Base-by-base conservation (phyloP, 2,113 vertebrate genomes). In the Morone saxatilis region DNA sequence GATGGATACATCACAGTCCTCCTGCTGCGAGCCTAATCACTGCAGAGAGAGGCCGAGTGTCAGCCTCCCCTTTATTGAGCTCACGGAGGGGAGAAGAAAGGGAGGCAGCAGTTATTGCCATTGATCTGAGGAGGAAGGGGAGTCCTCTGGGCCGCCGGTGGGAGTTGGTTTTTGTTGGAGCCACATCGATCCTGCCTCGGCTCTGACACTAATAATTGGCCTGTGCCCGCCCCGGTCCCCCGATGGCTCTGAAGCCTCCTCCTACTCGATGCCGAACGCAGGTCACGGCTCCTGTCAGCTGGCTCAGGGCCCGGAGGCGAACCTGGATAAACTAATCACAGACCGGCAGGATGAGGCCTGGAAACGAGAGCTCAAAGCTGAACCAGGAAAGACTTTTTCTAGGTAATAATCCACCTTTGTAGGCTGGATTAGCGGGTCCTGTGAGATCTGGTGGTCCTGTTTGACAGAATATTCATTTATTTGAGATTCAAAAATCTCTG, bases 201-300 rank as follows among this genome's bases (percentile, higher is more conserved):
- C 69, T 63, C 51, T 79, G 84, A 88, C 81, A 88, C 76, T 86
- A 88, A 83, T 92, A 91, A 90, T 80, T 77, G 84, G 69, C 87
- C 54, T 54, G 69, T 31, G 50, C 48, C 20, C 59, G 8, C 38
- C 19, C 57, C 1, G 6, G 48, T 6, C 74, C 73, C 54, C 54
- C 2, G 22, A 56, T 40, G 60, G 51, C 75, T 73, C 67, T 78
- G 41, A 67, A 50, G 13, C 17, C 51, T 66, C 69, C 69, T 40
- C 19, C 2, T 0, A 19, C 22, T 17, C 54, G 1, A 71, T 43
- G 2, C 48, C 0, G 7, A 68, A 31, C 13, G 2, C 19, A 50
- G 41, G 0, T 14, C 59, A 13, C 19, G 17, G 61, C 40, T 54
- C 22, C 72, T 14, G 22, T 36, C 60, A 50, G 53, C 60, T 9